Conservation (phyloP, 1,140 invertebrate genomes). For the Acromyrmex heyeri region DNA sequence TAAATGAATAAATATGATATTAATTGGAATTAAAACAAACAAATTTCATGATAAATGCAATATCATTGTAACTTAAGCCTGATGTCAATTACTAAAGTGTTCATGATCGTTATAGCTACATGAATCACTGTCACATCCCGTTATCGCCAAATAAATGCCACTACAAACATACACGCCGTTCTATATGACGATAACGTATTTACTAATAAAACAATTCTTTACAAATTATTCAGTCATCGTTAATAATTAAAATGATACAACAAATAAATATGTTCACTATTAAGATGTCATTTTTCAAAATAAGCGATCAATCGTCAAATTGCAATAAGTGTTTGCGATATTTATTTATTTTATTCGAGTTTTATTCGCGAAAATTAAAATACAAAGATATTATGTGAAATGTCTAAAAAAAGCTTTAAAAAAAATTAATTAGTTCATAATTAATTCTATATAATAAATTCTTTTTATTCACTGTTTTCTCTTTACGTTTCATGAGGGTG, state of each 20-base stretch:
- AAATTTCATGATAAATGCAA: constrained; percentile 1
- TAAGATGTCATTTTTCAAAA: neutral
- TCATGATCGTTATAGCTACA: neutral
- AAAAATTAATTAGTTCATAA: neutral
- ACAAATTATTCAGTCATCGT: neutral
- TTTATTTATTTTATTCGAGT: constrained; percentile 18
- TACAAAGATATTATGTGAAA: neutral
- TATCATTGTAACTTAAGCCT: constrained; percentile 7
- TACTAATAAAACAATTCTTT: neutral
- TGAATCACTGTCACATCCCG: neutral
- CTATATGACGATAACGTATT: neutral
- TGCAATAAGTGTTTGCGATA: neutral
- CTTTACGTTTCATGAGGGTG: neutral
- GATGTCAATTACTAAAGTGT: neutral
- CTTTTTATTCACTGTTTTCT: neutral
- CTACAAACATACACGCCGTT: neutral
- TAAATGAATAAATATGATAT: neutral
- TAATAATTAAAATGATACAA: neutral
- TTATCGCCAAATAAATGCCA: neutral
- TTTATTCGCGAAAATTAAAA: neutral
- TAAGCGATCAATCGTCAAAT: neutral
- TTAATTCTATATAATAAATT: neutral
- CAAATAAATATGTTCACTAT: neutral
- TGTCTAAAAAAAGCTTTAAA: neutral
- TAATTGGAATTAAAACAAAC: neutral